phyloP scores from a whole-genome alignment of 2,888 invertebrate genomes.

The Balanococcus diminutus region DNA sequence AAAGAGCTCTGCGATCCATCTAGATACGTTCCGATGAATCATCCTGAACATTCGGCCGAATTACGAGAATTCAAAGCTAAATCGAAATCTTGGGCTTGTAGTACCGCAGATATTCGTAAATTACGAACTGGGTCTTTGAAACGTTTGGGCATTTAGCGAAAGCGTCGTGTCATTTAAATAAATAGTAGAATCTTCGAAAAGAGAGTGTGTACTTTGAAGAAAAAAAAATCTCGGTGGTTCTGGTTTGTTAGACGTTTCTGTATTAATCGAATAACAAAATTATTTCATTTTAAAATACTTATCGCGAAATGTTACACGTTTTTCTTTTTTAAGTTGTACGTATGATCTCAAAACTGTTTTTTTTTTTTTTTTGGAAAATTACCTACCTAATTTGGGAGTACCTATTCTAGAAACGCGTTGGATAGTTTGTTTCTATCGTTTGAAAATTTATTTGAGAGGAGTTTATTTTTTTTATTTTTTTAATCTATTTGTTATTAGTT shows the following conservation, averaged over 20 bases:
- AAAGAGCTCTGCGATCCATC: slow-evolving; percentile 74
- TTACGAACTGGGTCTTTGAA: slow-evolving; percentile 29
- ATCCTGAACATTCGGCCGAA: slow-evolving; percentile 76
- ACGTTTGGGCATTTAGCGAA: slow-evolving; percentile 24
- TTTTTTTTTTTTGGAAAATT: background rate
- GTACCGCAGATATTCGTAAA: slow-evolving; percentile 61
- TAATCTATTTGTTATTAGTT: background rate
- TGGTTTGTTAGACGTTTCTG: too few relatives aligned
- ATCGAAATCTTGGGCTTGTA: slow-evolving; percentile 75
- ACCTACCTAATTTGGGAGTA: background rate
- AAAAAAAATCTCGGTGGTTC: background rate
- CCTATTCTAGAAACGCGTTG: background rate
- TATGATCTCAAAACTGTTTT: slow-evolving; percentile 27
- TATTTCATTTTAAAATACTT: background rate
- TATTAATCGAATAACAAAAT: background rate
- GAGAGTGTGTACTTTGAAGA: background rate
- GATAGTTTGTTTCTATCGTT: background rate
- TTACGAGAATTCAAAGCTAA: slow-evolving; percentile 76
- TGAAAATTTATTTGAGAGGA: background rate
- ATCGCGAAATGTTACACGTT: background rate
- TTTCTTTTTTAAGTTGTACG: background rate
- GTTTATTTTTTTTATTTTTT: background rate
- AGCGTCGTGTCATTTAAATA: background rate
- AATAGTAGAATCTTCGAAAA: background rate
- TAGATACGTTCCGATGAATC: slow-evolving; percentile 83